Conservation (phyloP, 1,140 invertebrate species). For the Pollicipes pollicipes region DNA sequence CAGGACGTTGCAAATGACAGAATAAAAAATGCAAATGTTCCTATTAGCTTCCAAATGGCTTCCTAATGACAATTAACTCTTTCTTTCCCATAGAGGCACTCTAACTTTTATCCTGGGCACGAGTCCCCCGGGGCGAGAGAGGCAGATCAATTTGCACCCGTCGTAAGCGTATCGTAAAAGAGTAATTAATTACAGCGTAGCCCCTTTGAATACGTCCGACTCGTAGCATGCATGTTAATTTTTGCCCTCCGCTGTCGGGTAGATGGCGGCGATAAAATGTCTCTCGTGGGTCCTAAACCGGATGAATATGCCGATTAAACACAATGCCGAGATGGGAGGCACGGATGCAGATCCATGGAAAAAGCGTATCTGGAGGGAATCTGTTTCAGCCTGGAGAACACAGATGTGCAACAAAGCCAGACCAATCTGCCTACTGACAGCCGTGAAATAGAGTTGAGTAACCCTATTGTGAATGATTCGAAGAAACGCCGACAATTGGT, state of each 20-base stretch:
- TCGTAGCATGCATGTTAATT: background rate
- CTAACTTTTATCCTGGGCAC: background rate
- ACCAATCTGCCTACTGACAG: background rate
- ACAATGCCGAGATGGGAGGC: background rate
- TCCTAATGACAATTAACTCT: background rate
- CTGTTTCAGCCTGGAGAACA: background rate
- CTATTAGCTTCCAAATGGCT: background rate
- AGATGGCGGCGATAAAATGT: background rate
- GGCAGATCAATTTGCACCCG: background rate
- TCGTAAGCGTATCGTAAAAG: constrained; percentile 1
- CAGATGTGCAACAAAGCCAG: background rate
- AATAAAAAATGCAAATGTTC: constrained; percentile 1
- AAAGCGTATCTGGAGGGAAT: background rate
- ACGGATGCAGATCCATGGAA: background rate
- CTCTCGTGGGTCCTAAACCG: background rate
- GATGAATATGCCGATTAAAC: constrained; percentile 2
- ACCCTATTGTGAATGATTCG: too few species aligned
- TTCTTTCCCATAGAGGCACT: background rate
- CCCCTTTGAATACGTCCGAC: background rate
- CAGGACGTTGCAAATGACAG: background rate
- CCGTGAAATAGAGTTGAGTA: background rate
- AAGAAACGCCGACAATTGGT: too few species aligned
- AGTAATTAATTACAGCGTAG: background rate
- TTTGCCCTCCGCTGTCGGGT: background rate
- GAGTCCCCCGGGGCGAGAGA: background rate